Evolutionary conservation across 2,888 invertebrate species (phyloP), one percentile per base, ranked within the genome.

Genomic region (Habroteleia sp.): DNA sequence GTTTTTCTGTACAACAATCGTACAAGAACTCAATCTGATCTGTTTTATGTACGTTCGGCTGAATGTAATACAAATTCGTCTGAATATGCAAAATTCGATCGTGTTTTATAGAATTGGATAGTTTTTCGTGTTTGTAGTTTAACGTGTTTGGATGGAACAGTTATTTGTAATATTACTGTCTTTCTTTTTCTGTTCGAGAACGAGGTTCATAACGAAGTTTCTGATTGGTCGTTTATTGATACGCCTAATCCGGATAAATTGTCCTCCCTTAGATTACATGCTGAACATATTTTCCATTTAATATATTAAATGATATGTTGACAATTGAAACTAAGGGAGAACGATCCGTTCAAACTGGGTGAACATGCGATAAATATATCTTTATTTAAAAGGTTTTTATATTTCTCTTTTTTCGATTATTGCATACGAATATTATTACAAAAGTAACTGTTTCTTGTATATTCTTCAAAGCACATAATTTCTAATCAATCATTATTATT

Each of bases 391-490:
- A n/a, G n/a, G n/a, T 25, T 11, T 42, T 42, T 23, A 1, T 4
- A 2, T 41, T 10, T 41, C 8, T 29, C 17, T 35, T 10, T 35
- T 23, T 17, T 10, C 6, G n/a, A 17, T 31, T 50, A 23, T 35
- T 50, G 27, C 14, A 29, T 33, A 31, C 23, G 20, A 50, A 50
- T 23, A 50, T 35, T 35, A 23, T 14, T 16, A 35, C 50, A 13
- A 50, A 7, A 6, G 27, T 54, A 16, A 39, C 35, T 48, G 42
- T 60, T 46, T 46, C 23, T 39, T 48, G 46, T 60, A 37, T 29
- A 60, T 46, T 48, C 46, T 60, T 60, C 10, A 20, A 6, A 46
- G 20, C 20, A 42, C 20, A 56, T 16, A 56, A 17, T 31, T 60
- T n/a, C n/a, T n/a, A n/a, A n/a, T n/a, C n/a, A n/a, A n/a, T n/a